Evolutionary conservation across 2,888 invertebrate genomes (phyloP).

Genomic region (Keiferia lycopersicella): DNA sequence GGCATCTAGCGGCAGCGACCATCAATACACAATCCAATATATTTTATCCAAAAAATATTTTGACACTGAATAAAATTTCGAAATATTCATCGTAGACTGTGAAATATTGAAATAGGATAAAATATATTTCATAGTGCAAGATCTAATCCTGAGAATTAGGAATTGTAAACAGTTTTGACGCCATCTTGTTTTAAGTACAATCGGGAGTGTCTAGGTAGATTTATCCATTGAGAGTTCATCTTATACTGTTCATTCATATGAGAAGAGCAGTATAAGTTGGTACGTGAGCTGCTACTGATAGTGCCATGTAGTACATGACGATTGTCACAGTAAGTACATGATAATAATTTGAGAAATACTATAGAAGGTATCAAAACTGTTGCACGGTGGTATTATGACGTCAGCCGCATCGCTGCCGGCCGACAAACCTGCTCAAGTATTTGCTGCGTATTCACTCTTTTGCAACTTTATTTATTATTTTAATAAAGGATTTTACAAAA

Average conservation of each 20-base stretch:
- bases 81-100: not conserved
- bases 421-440: conserved; percentile 60
- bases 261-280: too few relatives aligned
- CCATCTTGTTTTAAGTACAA: not conserved
- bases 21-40: too few relatives aligned
- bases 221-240: too few relatives aligned
- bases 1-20: conserved; percentile 33
- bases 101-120: not conserved
- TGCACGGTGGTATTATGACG: not conserved
- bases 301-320: conserved; percentile 14
- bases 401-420: conserved; percentile 12
- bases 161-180: not conserved
- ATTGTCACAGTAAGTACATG: not conserved
- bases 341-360: not conserved
- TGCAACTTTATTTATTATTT: conserved; percentile 78
- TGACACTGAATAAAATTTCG: not conserved
- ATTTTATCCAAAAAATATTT: not conserved
- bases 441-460: conserved; percentile 68
- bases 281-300: too few relatives aligned
- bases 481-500: conserved; percentile 76
- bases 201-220: too few relatives aligned
- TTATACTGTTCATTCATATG: too few relatives aligned
- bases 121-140: not conserved
- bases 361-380: conserved; percentile 2
- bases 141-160: not conserved